Evolutionary conservation across 1,140 invertebrate species (phyloP), one percentile per base, ranked within the genome.

Genomic region (Hycleus phaleratus): DNA sequence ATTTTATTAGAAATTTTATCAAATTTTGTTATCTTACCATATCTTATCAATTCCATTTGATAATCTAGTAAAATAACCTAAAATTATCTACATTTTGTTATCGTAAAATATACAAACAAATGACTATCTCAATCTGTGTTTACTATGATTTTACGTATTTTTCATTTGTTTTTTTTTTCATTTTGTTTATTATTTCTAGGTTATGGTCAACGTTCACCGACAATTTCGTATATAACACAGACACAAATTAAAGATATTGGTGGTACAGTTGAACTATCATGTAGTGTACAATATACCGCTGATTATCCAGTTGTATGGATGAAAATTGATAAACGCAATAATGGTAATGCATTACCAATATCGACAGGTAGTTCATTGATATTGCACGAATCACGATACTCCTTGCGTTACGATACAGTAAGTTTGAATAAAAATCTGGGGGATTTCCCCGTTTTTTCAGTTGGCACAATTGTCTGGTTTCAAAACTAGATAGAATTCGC

Each of bases 231-330:
- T 61, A 94, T 95, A 61, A 90, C 90, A 1, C 89, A 93, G 71
- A 88, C 92, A 72, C 90, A 93, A 77, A 91, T 95, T 44, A 86
- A 90, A 68, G 90, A 94, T 75, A 93, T 95, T 63, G 92, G 92
- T 2, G 88, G 88, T 26, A 87, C 88, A 9, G 89, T 92, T 0
- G 90, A 95, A 68, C 77, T 95, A 49, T 84, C 86, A 51, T 95
- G 93, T 72, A 91, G 90, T 0, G 91, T 95, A 3, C 90, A 94
- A 67, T 94, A 94, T 76, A 85, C 86, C 2, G 80, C 85, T 66
- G 90, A 93, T 49, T 94, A 90, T 74, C 85, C 88, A 6, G 85
- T 93, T 12, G 67, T 93, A 38, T 95, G 91, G 90, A 85, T 80
- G 38, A 81, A 81, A 73, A 72, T 75, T 39, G 82, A 85, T 65